Conservation (phyloP, 2,113 vertebrate genomes). For the Delphinapterus leucas region DNA sequence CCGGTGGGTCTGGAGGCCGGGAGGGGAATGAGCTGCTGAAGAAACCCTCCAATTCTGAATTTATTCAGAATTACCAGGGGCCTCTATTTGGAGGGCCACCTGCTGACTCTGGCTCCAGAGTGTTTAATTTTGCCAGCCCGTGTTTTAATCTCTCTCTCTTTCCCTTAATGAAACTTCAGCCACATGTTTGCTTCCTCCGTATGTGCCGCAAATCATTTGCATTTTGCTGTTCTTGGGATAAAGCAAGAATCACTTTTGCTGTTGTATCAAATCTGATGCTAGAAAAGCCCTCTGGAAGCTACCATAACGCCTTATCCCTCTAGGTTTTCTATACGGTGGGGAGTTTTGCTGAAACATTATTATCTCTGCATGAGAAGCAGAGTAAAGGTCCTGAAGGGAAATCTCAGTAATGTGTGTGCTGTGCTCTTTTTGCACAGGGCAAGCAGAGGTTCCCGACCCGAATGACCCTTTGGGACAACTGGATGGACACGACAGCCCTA, state of each 20-base stretch:
- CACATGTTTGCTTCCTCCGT: no score
- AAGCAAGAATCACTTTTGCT: not conserved
- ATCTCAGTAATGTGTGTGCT: not conserved
- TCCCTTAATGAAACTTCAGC: not conserved
- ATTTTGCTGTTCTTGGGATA: not conserved
- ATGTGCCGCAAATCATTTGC: rapidly evolving
- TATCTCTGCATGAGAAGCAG: not conserved
- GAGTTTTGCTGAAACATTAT: not conserved
- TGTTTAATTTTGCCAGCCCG: not conserved
- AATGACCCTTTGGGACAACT: slow-evolving; percentile 83
- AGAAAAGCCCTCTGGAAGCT: not conserved
- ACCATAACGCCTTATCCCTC: rapidly evolving
- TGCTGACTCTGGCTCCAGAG: not conserved
- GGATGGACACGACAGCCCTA: slow-evolving; percentile 83
- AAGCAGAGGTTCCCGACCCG: slow-evolving; percentile 81
- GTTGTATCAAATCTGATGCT: rapidly evolving
- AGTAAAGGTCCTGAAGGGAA: not conserved
- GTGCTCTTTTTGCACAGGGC: slow-evolving; percentile 76
- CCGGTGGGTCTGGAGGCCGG: not conserved
- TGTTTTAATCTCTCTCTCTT: not conserved
- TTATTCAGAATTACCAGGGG: not conserved
- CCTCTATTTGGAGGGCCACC: not conserved
- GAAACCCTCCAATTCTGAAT: not conserved
- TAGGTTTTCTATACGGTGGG: not conserved
- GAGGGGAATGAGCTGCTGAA: not conserved